These are phyloP conservation scores for Gortyna flavago DNA, from an alignment of 2,888 invertebrate species.

Conservation along the genomic window DNA sequence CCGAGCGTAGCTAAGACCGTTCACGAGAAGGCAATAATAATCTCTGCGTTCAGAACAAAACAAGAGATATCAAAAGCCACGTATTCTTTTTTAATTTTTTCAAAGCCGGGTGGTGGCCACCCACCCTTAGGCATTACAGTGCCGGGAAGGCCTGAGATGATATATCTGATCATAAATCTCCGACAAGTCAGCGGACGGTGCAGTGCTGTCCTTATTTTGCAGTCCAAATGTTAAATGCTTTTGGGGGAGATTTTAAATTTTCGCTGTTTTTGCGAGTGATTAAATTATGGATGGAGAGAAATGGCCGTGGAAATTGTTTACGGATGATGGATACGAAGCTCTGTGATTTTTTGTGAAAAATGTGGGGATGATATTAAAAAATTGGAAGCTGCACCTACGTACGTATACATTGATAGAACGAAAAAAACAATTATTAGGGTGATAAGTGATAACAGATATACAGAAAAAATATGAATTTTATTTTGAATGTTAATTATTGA, in stretches of 20 bases:
- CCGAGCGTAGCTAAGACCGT: not conserved
- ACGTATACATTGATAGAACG: not conserved
- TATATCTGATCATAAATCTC: constrained; percentile 86
- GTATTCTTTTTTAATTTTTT: constrained; percentile 60
- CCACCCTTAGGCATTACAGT: constrained; percentile 49
- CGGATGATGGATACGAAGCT: constrained; percentile 49
- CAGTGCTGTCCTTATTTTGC: constrained; percentile 62
- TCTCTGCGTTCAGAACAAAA: constrained; percentile 24
- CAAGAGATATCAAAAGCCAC: constrained; percentile 31
- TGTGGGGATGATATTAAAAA: constrained; percentile 31
- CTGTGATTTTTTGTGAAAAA: constrained; percentile 50
- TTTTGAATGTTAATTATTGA: no score
- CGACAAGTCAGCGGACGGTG: constrained; percentile 72
- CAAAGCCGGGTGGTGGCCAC: constrained; percentile 31
- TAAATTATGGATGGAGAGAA: constrained; percentile 57
- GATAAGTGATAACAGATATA: no score
- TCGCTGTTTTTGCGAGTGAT: constrained; percentile 48
- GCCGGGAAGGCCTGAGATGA: constrained; percentile 78
- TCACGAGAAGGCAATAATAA: not conserved
- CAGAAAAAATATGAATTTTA: no score
- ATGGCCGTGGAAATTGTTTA: constrained; percentile 54
- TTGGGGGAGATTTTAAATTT: constrained; percentile 61
- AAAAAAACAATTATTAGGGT: no score
- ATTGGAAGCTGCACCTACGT: not conserved
- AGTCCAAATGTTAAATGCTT: constrained; percentile 61